A percentile compares a stretch with the other conserved stretches of the same genome.
phyloP scores from a whole-genome alignment of 2,888 invertebrate genomes.

The Nomada flava region DNA sequence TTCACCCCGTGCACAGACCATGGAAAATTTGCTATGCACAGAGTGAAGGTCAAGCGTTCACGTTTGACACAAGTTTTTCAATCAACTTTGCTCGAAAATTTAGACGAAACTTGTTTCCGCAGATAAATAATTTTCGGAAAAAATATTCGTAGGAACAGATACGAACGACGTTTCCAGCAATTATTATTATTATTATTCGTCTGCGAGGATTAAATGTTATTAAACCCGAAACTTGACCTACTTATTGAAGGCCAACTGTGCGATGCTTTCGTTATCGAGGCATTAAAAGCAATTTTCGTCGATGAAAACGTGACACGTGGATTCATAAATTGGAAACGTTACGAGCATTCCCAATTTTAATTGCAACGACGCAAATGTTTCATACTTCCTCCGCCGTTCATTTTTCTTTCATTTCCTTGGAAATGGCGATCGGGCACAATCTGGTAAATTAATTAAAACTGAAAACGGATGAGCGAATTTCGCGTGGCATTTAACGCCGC shows the following conservation, averaged over 20 bases:
- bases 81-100: no score
- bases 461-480: not conserved
- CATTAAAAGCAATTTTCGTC: not conserved
- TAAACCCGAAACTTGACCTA: not conserved
- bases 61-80: no score
- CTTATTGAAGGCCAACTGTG: not conserved
- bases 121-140: no score
- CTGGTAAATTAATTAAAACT: not conserved
- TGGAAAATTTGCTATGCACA: no score
- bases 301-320: no score
- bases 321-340: not conserved
- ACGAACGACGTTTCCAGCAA: not conserved
- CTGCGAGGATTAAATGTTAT: not conserved
- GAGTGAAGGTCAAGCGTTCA: no score
- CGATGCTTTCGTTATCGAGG: not conserved
- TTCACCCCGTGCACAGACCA: no score
- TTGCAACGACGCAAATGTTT: not conserved
- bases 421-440: not conserved
- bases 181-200: not conserved
- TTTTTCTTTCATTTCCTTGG: not conserved
- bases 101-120: no score
- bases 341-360: not conserved
- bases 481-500: not conserved
- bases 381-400: not conserved
- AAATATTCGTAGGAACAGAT: no score